Base-by-base conservation (phyloP, 2,888 invertebrate genomes). In the Conus canariensis region DNA sequence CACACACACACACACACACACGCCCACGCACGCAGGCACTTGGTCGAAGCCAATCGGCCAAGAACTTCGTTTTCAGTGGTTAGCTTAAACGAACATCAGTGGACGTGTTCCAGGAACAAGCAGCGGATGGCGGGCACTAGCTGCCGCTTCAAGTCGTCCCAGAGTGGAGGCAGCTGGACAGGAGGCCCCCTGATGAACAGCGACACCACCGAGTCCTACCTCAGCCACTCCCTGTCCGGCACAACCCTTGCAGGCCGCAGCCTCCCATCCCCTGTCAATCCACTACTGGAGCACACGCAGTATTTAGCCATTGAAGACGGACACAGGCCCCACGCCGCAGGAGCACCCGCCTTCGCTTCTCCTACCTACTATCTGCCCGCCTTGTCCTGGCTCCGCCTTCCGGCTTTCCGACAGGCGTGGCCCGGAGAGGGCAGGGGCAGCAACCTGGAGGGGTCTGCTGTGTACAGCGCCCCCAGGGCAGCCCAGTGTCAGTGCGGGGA, bases 281-380 rank as follows among this genome's bases (percentile, higher is more conserved):
- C 83, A n/a, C 45, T 85, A 70, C 25, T 85, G 85, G 89, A 89
- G 89, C 89, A 89, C 25, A 85, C 85, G 3, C 85, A 89, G 74
- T 89, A 74, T 59, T 60, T 89, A 16, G 89, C 89, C 85, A 85
- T 85, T 5, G 89, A 70, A 30, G 89, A 67, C 14, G 30, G 70
- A 25, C 58, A 56, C 74, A n/a, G 89, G 58, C 60, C 83, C 56
- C 89, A 10, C 74, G 70, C 85, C 4, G 7, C 70, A 19, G 85
- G 74, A 16, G 74, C 89, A 2, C 89, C 89, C 2, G 89, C 89
- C 59, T 89, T 89, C 77, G 9, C 89, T 14, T 85, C 70, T 22
- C 89, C 89, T 22, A 85, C 89, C 85, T 89, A 89, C 74, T 89
- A 77, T 67, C 89, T 89, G 70, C 89, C 89, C 8, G 85, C 89